A percentile compares a stretch with the other conserved stretches of the same genome.
Conservation (phyloP, 2,113 vertebrate species). For the Mastomys coucha region DNA sequence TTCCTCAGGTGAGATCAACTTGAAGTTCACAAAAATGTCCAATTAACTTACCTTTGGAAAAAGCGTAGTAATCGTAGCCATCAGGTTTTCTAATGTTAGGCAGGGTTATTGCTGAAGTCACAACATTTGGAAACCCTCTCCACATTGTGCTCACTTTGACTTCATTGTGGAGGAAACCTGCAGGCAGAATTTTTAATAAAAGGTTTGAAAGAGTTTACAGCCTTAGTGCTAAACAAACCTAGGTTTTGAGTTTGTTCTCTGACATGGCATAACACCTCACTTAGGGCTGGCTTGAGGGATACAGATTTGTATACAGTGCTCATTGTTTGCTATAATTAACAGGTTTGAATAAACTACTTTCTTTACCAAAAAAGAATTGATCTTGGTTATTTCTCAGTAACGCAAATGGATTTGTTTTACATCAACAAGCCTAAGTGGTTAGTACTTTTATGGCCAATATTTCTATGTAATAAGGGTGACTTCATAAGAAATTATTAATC, state of each 20-base stretch:
- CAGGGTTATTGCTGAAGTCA: constrained; percentile 93
- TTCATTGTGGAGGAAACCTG: constrained; percentile 88
- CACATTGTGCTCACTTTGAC: constrained; percentile 88
- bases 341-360: constrained; percentile 4
- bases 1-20: background rate
- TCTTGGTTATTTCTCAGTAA: constrained; percentile 34
- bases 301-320: background rate
- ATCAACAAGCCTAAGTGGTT: background rate
- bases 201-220: accelerated
- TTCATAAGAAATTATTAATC: background rate
- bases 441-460: background rate
- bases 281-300: background rate
- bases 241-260: background rate
- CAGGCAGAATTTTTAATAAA: background rate
- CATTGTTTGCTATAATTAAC: constrained; percentile 27
- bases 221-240: background rate
- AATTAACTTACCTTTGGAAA: constrained; percentile 92
- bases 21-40: constrained; percentile 1
- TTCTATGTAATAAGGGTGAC: constrained; percentile 26
- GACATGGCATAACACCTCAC: background rate
- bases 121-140: constrained; percentile 91
- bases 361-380: background rate
- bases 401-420: constrained; percentile 28
- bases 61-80: constrained; percentile 93
- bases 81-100: constrained; percentile 89